Percentiles rank a stretch among this genome's conserved stretches.
Conservation (phyloP, 2,797 vertebrate genomes). For the Miichthys miiuy region DNA sequence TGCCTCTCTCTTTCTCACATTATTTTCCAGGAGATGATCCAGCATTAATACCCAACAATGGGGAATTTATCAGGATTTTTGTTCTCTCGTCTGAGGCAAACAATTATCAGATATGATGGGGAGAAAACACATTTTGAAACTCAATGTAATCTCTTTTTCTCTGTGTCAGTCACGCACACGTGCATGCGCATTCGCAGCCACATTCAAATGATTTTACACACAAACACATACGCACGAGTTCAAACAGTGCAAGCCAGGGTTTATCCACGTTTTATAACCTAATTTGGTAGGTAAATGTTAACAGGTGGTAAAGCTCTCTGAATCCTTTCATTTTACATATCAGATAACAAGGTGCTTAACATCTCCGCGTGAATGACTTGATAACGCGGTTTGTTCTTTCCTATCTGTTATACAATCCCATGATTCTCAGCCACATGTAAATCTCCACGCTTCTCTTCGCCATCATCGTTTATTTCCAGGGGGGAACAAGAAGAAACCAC, state of each 20-base stretch:
- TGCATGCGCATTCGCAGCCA: not conserved
- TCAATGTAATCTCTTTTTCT: slow-evolving; percentile 45
- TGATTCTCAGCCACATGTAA: slow-evolving; percentile 47
- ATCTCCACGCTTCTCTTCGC: slow-evolving; percentile 19
- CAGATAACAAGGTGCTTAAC: slow-evolving; percentile 40
- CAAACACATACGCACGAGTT: slow-evolving; percentile 1
- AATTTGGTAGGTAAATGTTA: slow-evolving; percentile 60
- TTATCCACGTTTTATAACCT: slow-evolving; percentile 56
- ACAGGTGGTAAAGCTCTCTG: slow-evolving; percentile 24
- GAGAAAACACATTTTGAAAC: slow-evolving; percentile 57
- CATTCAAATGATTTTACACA: slow-evolving; percentile 14
- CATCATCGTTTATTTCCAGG: slow-evolving; percentile 15
- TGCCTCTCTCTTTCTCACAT: slow-evolving; percentile 33
- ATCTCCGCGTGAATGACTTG: slow-evolving; percentile 55
- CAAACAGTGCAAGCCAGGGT: slow-evolving; percentile 12
- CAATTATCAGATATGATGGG: slow-evolving; percentile 70
- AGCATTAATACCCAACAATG: slow-evolving; percentile 75
- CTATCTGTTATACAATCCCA: slow-evolving; percentile 43
- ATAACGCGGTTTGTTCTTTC: slow-evolving; percentile 57
- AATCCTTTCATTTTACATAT: slow-evolving; percentile 47
- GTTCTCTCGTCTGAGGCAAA: slow-evolving; percentile 68
- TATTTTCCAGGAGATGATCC: slow-evolving; percentile 81
- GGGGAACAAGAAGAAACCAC: slow-evolving; percentile 7
- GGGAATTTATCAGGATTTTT: slow-evolving; percentile 68
- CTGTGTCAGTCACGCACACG: slow-evolving; percentile 13